Evolutionary conservation across 2,888 invertebrate genomes (phyloP).

Genomic region (Beris morrisii): DNA sequence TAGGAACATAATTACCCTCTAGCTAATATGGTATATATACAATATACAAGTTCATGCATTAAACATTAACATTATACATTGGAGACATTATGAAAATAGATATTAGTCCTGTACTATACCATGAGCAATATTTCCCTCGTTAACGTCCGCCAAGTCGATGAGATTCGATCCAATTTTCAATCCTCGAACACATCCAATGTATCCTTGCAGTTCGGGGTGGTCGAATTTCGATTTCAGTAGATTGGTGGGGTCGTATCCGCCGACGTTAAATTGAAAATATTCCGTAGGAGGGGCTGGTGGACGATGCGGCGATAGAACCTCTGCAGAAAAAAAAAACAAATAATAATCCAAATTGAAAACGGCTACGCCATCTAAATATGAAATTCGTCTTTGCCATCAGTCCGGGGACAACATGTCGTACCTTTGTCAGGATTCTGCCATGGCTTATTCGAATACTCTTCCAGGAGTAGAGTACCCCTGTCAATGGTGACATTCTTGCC

Average conservation of each 20-base stretch:
- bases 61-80: no score
- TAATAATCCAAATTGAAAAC: background rate
- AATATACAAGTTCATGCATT: no score
- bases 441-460: slow-evolving; percentile 80
- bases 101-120: slow-evolving; percentile 56
- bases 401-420: slow-evolving; percentile 49
- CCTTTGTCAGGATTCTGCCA: slow-evolving; percentile 83
- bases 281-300: slow-evolving; percentile 87
- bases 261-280: slow-evolving; percentile 86
- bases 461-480: slow-evolving; percentile 69
- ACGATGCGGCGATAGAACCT: slow-evolving; percentile 83
- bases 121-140: slow-evolving; percentile 68
- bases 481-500: slow-evolving; percentile 71
- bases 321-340: slow-evolving; percentile 58
- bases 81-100: no score
- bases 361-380: background rate
- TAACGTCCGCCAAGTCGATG: slow-evolving; percentile 75
- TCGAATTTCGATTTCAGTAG: slow-evolving; percentile 62
- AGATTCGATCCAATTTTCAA: slow-evolving; percentile 80
- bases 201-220: slow-evolving; percentile 65
- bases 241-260: slow-evolving; percentile 79
- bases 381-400: background rate
- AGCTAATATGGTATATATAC: no score
- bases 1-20: no score
- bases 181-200: slow-evolving; percentile 85